Base-by-base conservation (phyloP, 2,113 vertebrate genomes). In the Epinephelus lanceolatus region DNA sequence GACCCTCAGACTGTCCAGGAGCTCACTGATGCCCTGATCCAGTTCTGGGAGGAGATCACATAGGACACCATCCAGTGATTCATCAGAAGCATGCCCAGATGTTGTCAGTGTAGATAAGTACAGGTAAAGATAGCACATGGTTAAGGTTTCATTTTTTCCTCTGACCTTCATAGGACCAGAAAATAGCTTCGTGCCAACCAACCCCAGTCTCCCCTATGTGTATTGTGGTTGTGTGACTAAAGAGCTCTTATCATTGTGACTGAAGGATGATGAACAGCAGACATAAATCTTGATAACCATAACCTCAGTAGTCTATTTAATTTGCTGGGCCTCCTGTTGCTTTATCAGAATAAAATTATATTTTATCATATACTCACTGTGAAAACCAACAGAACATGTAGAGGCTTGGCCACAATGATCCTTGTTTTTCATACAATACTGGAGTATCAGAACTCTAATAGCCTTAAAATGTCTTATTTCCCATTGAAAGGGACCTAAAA, bases 271-370 rank as follows among this genome's bases (percentile, higher is more conserved):
- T 56, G n/a, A 23, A 15, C 25, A 33, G 7, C 23, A 45, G 51
- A 67, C 4, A 56, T 27, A 10, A 27, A 66, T 62, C 60, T 25
- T 62, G 12, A 33, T 7, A 33, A n/a, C 13, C 9, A 21, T 40
- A 45, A 14, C 13, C 61, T 9, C 5, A 25, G 2, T 45, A 30
- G 30, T 4, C 30, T 30, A 37, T 70, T 73, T 60, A 61, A 1
- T 53, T 76, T 77, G 33, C 9, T 19, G 30, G 30, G 18, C 6
- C 52, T 65, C 57, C 42, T 75, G 65, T 59, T 70, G 55, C 33
- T 70, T n/a, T 2, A 53, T 53, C 42, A 37, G 13, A 66, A 15
- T 47, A 6, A 47, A 15, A 25, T 8, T 8, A 25, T 47, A 6
- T 11, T 51, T 33, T 4, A 52, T 15, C 3, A 51, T 30, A 33